Percentiles rank a stretch among this genome's conserved stretches.
Evolutionary conservation across 92 coral and sea anemone genomes (phyloP).

Genomic region (Heteractis magnifica): DNA sequence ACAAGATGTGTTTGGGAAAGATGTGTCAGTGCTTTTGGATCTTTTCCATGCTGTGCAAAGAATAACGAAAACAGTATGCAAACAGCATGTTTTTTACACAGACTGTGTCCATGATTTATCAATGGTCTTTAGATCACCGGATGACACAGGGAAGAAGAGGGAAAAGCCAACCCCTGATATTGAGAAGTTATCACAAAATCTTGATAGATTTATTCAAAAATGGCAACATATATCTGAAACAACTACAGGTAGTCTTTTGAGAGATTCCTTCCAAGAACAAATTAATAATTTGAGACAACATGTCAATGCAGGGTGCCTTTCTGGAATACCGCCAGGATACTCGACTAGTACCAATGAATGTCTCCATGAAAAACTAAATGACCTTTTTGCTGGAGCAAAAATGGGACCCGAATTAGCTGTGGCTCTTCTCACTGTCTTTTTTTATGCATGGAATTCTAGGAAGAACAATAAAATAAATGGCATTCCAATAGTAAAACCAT

Average conservation of each 20-base stretch:
- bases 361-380: constrained; percentile 53
- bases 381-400: constrained; percentile 59
- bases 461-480: constrained; percentile 7
- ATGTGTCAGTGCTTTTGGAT: constrained; percentile 33
- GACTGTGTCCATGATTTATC: constrained; percentile 32
- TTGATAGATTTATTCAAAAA: constrained; percentile 31
- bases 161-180: constrained; percentile 37
- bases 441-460: constrained; percentile 23
- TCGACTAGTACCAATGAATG: constrained; percentile 54
- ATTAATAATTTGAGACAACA: constrained; percentile 11
- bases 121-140: constrained; percentile 32
- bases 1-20: constrained; percentile 36
- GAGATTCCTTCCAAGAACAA: constrained; percentile 25
- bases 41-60: constrained; percentile 55
- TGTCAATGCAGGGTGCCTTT: constrained; percentile 26
- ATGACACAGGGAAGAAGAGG: constrained; percentile 40
- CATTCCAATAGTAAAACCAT: constrained; percentile 16
- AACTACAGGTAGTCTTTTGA: constrained; percentile 26
- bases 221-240: constrained; percentile 21
- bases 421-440: constrained; percentile 13
- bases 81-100: constrained; percentile 28
- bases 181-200: constrained; percentile 13
- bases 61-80: constrained; percentile 33
- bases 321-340: constrained; percentile 47
- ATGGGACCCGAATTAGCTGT: constrained; percentile 18